phyloP scores from a whole-genome alignment of 2,888 invertebrate genomes.

The Drosophila incognita region DNA sequence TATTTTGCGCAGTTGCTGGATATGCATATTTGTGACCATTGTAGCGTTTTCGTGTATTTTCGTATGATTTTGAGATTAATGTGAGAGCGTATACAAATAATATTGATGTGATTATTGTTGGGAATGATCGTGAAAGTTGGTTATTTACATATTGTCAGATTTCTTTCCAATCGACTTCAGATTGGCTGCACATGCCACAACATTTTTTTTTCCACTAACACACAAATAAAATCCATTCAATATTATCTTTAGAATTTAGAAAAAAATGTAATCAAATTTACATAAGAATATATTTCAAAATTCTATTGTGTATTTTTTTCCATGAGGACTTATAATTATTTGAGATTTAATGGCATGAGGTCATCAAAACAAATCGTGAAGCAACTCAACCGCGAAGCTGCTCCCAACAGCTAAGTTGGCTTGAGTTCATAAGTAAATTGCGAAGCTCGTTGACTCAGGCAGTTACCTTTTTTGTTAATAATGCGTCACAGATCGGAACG shows the following conservation, averaged over 20 bases:
- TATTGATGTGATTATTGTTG: slow-evolving; percentile 42
- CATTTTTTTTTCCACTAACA: neutral
- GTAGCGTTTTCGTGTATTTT: slow-evolving; percentile 52
- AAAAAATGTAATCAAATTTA: neutral
- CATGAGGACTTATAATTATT: neutral
- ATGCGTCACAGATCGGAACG: slow-evolving; percentile 38
- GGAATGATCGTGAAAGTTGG: slow-evolving; percentile 2
- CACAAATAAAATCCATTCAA: neutral
- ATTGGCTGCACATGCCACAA: neutral
- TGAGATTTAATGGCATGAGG: slow-evolving; percentile 25
- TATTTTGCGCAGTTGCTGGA: slow-evolving; percentile 38
- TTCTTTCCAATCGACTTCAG: neutral
- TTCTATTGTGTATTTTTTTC: neutral
- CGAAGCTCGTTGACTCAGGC: slow-evolving; percentile 36
- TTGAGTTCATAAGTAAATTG: slow-evolving; percentile 23
- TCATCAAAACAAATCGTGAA: slow-evolving; percentile 30
- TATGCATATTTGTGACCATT: slow-evolving; percentile 20
- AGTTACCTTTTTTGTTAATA: slow-evolving; percentile 4
- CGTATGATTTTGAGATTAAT: slow-evolving; percentile 43
- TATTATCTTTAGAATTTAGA: neutral
- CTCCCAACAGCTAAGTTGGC: neutral
- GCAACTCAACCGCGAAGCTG: slow-evolving; percentile 26
- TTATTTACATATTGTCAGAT: slow-evolving; percentile 18
- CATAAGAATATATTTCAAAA: neutral
- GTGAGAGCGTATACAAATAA: slow-evolving; percentile 40